Percentiles rank a stretch among this genome's conserved stretches.
These are phyloP conservation scores for Lucifuga dentata DNA, from an alignment of 2,113 vertebrate species.

Conservation along the genomic window DNA sequence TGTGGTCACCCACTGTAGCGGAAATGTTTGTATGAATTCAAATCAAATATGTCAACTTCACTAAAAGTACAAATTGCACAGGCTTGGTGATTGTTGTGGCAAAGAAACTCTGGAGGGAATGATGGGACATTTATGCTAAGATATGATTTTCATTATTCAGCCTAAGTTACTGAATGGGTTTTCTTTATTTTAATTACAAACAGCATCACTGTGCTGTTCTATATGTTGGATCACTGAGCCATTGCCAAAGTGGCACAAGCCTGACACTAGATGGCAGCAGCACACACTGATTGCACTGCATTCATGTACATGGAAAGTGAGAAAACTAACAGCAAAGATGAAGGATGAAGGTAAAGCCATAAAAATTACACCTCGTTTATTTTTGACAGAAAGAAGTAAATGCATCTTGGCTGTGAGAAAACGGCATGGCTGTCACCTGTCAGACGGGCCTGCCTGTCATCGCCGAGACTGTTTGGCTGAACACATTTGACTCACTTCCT, in stretches of 20 bases:
- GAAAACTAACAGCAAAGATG: conserved; percentile 16
- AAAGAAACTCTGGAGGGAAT: background rate
- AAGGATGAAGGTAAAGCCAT: conserved; percentile 49
- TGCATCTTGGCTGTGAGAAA: conserved; percentile 23
- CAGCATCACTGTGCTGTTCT: background rate
- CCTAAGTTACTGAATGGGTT: background rate
- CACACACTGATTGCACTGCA: conserved; percentile 27
- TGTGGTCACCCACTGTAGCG: conserved; percentile 46
- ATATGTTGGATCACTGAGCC: background rate
- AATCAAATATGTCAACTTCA: conserved; percentile 42
- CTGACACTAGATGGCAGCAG: conserved; percentile 82
- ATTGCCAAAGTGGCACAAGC: conserved; percentile 22
- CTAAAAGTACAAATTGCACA: conserved; percentile 14
- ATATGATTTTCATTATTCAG: conserved; percentile 21
- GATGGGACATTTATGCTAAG: background rate
- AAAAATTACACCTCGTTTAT: conserved; percentile 51
- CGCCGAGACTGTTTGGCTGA: background rate
- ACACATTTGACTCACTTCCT: conserved; percentile 64
- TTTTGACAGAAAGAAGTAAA: conserved; percentile 14
- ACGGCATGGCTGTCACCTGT: conserved; percentile 41
- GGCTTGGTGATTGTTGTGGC: background rate
- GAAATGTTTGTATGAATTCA: conserved; percentile 49
- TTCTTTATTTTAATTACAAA: background rate
- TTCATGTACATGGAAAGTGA: conserved; percentile 40
- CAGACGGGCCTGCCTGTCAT: conserved; percentile 18